A percentile compares a stretch with the other conserved stretches of the same genome.
Evolutionary conservation across 2,113 vertebrate species (phyloP).

Genomic region (Odobenus rosmarus): DNA sequence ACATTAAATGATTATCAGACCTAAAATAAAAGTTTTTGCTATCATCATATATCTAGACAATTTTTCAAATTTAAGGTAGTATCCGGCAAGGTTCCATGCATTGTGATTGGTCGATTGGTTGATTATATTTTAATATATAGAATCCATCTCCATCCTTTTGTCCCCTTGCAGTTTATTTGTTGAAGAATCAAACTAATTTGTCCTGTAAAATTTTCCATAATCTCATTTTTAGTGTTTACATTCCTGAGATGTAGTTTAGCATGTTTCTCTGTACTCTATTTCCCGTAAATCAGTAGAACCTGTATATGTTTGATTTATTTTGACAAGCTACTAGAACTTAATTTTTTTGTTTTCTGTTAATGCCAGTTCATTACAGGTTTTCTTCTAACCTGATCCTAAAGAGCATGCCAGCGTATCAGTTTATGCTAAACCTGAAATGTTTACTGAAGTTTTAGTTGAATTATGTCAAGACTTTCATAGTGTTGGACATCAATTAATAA

Average conservation of each 20-base stretch:
- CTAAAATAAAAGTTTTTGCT: background rate
- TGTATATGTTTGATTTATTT: background rate
- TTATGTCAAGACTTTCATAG: background rate
- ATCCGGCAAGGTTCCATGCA: background rate
- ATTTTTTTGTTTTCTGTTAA: constrained; percentile 14
- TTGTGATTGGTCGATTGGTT: background rate
- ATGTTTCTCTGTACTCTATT: background rate
- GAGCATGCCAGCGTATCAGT: background rate
- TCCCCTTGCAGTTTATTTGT: background rate
- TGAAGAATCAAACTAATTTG: background rate
- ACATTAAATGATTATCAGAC: background rate
- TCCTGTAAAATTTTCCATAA: background rate
- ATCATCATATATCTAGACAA: background rate
- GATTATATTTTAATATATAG: background rate
- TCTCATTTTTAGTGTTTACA: background rate
- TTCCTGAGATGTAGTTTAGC: background rate
- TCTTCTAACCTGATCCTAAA: background rate
- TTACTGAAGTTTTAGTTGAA: constrained; percentile 11
- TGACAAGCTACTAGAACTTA: background rate
- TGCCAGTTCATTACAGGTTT: background rate
- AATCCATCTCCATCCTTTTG: background rate
- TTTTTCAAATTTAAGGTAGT: constrained; percentile 34
- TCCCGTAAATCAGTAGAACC: background rate
- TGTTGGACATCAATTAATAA: background rate
- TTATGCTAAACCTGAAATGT: constrained; percentile 24